Evolutionary conservation across 2,797 vertebrate species (phyloP), one percentile per base, ranked within the genome.

Genomic region (Staurois parvus): DNA sequence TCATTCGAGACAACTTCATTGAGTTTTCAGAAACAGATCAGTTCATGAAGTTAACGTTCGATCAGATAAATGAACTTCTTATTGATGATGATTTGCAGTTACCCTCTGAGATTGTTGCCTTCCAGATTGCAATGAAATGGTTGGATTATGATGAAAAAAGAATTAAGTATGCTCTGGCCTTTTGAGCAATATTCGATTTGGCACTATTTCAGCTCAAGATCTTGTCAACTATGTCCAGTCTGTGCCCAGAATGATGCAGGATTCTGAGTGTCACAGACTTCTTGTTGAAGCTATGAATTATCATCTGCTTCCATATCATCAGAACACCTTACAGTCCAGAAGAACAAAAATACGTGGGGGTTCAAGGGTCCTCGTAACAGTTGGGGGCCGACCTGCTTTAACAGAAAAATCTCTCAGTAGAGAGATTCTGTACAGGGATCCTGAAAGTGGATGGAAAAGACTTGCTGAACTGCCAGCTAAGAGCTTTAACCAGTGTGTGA

Each of bases 211-310:
- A 21, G 97, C 98, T 19, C 97, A 98, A 92, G 98, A 99, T 88
- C 94, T 99, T 86, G 98, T 99, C 83, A 99, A 94, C 91, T 97
- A 98, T 4, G 96, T 99, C 86, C 98, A 99, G 90, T 98, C 93
- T 37, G 95, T 97, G 69, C 98, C 98, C 0, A 96, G 98, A 91
- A 99, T 99, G 98, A 99, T 99, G 98, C 96, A 99, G 93, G 98
- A 99, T 87, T 52, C 95, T 0, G 98, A 99, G 70, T 99, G 98
- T 92, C 98, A 99, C 90, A 98, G 96, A 89, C 96, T 99, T 79
- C 94, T 99, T 0, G 98, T 99, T 40, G 98, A 99, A 84, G 98
- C 98, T 85, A 99, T 99, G 98, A 99, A 99, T 92, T 99, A 99
- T 88, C 98, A 99, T 88, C 93, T 99, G 87, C 94, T 99, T 89